A percentile compares a stretch with the other conserved stretches of the same genome.
phyloP scores from a whole-genome alignment of 1,140 invertebrate genomes.

The Doryteuthis pealeii region DNA sequence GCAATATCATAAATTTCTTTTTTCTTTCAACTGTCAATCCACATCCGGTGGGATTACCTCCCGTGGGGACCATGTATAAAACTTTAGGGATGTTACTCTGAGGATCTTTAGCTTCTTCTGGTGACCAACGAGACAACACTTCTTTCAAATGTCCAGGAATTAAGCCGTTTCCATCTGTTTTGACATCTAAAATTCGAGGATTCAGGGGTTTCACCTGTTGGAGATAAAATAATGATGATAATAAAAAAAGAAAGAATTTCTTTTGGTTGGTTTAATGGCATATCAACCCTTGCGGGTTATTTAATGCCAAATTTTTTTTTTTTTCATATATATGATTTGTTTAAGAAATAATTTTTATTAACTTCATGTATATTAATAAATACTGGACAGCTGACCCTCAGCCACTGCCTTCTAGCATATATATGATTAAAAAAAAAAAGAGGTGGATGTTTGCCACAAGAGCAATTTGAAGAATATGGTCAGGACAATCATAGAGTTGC shows the following conservation, averaged over 20 bases:
- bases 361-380: constrained; percentile 2
- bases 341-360: too few species aligned
- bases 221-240: too few species aligned
- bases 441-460: not conserved
- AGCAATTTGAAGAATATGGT: too few species aligned
- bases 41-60: constrained; percentile 72
- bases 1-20: constrained; percentile 73
- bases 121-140: constrained; percentile 50
- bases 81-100: constrained; percentile 59
- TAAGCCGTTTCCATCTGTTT: constrained; percentile 55
- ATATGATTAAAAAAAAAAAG: not conserved
- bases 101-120: constrained; percentile 37
- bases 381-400: not conserved
- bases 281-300: too few species aligned
- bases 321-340: too few species aligned
- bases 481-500: too few species aligned
- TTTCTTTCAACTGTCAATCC: constrained; percentile 70
- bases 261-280: too few species aligned
- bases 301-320: too few species aligned
- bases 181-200: constrained; percentile 45
- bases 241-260: too few species aligned
- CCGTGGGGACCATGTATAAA: constrained; percentile 68
- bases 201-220: constrained; percentile 51
- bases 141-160: constrained; percentile 45
- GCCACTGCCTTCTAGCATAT: too few species aligned